Conservation (phyloP, 2,797 vertebrate species). For the Urosaurus nigricauda region DNA sequence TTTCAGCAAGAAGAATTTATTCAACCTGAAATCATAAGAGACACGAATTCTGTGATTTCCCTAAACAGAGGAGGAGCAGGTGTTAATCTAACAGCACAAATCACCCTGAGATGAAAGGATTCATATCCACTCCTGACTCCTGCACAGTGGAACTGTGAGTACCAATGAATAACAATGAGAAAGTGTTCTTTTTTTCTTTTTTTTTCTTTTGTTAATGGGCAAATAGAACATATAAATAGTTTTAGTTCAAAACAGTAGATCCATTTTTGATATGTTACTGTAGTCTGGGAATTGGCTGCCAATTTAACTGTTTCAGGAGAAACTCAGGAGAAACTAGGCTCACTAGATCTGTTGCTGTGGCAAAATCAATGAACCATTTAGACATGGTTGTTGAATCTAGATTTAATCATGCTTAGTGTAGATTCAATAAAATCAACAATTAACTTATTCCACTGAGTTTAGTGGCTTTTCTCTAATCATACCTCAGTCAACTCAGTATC, state of each 20-base stretch:
- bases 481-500: neutral
- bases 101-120: conserved; percentile 3
- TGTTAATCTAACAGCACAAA: conserved; percentile 36
- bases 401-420: neutral
- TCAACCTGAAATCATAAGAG: conserved; percentile 23
- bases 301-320: accelerated
- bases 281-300: accelerated
- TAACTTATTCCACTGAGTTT: neutral
- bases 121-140: neutral
- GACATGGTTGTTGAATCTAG: neutral
- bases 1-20: conserved; percentile 46
- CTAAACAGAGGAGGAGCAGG: conserved; percentile 45
- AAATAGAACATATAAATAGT: conserved; percentile 4
- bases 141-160: neutral
- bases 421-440: neutral
- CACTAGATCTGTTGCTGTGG: neutral
- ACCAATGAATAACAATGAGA: conserved; percentile 16
- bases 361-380: neutral
- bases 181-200: neutral
- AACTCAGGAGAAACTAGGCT: neutral
- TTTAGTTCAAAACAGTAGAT: conserved; percentile 2
- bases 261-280: neutral
- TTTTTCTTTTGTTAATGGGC: neutral
- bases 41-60: conserved; percentile 43
- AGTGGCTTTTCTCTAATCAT: neutral